Percentiles rank a stretch among this genome's conserved stretches.
Evolutionary conservation across 2,113 vertebrate species (phyloP).

Genomic region (Eonycteris spelaea): DNA sequence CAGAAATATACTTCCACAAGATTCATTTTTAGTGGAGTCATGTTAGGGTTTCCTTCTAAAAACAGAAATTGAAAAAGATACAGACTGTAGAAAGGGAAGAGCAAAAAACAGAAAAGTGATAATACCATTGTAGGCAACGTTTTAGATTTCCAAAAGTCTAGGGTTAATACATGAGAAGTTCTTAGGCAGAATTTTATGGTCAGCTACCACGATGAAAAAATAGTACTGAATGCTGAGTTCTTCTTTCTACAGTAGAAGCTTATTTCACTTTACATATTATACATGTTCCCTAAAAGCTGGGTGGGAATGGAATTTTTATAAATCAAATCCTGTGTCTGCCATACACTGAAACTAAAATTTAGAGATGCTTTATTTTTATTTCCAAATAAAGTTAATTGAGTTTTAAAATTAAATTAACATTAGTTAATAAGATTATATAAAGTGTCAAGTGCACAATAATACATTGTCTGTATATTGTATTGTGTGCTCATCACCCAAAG

Average conservation of each 20-base stretch:
- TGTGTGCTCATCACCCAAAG: too few relatives aligned
- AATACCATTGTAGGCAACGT: not conserved
- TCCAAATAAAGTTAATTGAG: slow-evolving; percentile 6
- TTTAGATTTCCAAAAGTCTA: not conserved
- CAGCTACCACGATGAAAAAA: not conserved
- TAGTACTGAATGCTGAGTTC: slow-evolving; percentile 18
- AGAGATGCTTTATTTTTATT: slow-evolving; percentile 56
- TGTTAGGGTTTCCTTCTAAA: slow-evolving; percentile 27
- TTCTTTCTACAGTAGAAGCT: slow-evolving; percentile 45
- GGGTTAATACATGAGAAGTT: not conserved
- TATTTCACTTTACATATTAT: slow-evolving; percentile 55
- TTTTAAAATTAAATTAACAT: not conserved
- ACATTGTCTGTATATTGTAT: too few relatives aligned
- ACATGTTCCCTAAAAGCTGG: slow-evolving; percentile 48
- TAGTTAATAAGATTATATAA: too few relatives aligned
- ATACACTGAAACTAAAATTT: slow-evolving; percentile 45
- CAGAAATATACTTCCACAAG: slow-evolving; percentile 19
- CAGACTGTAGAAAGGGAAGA: not conserved
- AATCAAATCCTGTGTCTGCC: slow-evolving; percentile 20
- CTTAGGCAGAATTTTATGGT: not conserved
- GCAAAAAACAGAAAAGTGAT: slow-evolving; percentile 5
- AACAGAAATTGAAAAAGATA: slow-evolving; percentile 1
- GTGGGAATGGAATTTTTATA: slow-evolving; percentile 50
- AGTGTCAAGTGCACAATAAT: too few relatives aligned
- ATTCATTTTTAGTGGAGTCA: not conserved